Percentiles rank a stretch among this genome's conserved stretches.
phyloP scores from a whole-genome alignment of 2,888 invertebrate species.

The Drosophila longiperda region DNA sequence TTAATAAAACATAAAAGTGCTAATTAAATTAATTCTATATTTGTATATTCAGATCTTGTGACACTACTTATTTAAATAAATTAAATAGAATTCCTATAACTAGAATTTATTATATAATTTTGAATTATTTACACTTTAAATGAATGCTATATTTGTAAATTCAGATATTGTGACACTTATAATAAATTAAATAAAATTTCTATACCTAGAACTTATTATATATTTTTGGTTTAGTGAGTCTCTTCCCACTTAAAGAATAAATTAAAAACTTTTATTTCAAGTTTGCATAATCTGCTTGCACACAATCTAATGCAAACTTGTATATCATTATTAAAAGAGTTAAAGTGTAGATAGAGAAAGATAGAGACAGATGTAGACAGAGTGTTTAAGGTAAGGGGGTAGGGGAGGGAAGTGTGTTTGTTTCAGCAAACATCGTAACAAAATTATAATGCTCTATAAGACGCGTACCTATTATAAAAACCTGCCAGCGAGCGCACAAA shows the following conservation, averaged over 20 bases:
- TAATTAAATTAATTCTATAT: neutral
- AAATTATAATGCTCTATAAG: slow-evolving; percentile 35
- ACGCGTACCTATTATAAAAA: slow-evolving; percentile 51
- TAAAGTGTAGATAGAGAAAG: neutral
- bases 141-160: neutral
- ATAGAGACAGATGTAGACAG: neutral
- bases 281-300: neutral
- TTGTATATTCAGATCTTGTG: neutral
- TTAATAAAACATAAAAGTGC: neutral
- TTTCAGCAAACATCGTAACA: slow-evolving; percentile 28
- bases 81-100: neutral
- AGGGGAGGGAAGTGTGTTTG: no score
- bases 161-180: no score
- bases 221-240: neutral
- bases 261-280: neutral
- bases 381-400: neutral
- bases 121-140: neutral
- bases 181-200: neutral
- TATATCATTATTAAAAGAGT: slow-evolving; percentile 1
- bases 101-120: neutral
- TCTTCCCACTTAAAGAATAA: neutral
- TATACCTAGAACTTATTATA: neutral
- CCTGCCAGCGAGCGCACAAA: slow-evolving; percentile 53
- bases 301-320: slow-evolving; percentile 5
- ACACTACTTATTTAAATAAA: neutral